Percentiles rank a stretch among this genome's conserved stretches.
Evolutionary conservation across 2,888 invertebrate genomes (phyloP).

Genomic region (Parnassius smintheus): DNA sequence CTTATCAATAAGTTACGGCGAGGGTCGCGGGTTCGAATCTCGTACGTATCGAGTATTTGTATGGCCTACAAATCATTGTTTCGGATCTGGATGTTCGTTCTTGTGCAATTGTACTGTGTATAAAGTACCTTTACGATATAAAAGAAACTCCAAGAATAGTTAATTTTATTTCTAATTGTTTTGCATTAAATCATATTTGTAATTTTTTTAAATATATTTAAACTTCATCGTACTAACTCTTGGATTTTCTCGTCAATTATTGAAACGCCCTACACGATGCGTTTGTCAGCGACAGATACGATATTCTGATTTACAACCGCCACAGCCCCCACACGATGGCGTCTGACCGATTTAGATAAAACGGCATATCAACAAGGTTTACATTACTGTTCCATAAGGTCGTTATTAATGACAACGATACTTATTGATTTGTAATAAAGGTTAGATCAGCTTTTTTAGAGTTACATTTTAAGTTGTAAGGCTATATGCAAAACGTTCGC

Average conservation of each 20-base stretch:
- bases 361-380: constrained; percentile 42
- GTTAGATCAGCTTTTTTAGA: not conserved
- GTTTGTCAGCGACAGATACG: constrained; percentile 50
- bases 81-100: too few relatives aligned
- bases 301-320: constrained; percentile 57
- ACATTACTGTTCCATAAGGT: constrained; percentile 21
- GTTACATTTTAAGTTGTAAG: constrained; percentile 31
- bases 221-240: constrained; percentile 15
- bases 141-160: too few relatives aligned
- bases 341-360: constrained; percentile 68
- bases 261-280: constrained; percentile 42
- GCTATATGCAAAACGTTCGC: constrained; percentile 55
- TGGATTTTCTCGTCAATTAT: constrained; percentile 38
- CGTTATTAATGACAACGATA: not conserved
- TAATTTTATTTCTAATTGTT: too few relatives aligned
- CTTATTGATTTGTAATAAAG: constrained; percentile 25
- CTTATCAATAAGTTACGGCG: too few relatives aligned
- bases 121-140: too few relatives aligned
- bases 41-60: too few relatives aligned
- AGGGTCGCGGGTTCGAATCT: too few relatives aligned
- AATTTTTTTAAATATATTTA: too few relatives aligned
- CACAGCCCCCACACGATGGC: constrained; percentile 64
- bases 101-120: too few relatives aligned
- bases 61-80: too few relatives aligned
- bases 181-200: too few relatives aligned